Conservation (phyloP, 2,888 invertebrate species). For the Ophioninae sp. region DNA sequence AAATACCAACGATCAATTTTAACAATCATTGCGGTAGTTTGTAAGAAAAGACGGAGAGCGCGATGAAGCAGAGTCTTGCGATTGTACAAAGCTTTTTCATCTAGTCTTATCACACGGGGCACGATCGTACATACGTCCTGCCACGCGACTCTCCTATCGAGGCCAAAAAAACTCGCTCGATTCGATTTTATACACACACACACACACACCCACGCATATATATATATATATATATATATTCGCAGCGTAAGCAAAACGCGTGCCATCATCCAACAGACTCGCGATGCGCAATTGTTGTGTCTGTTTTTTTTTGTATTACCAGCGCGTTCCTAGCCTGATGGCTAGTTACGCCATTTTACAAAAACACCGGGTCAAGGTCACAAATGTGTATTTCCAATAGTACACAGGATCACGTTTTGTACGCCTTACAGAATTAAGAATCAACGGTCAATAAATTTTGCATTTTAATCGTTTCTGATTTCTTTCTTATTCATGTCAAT, state of each 20-base stretch:
- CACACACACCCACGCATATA: too few relatives aligned
- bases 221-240: background rate
- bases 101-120: slow-evolving; percentile 11
- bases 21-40: background rate
- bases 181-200: background rate
- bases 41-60: background rate
- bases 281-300: background rate
- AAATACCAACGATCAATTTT: background rate
- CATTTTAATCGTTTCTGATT: background rate
- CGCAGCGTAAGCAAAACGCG: background rate
- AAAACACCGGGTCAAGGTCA: background rate
- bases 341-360: background rate
- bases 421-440: background rate
- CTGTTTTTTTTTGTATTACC: too few relatives aligned
- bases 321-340: background rate
- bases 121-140: background rate
- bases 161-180: background rate
- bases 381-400: background rate
- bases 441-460: background rate
- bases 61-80: background rate
- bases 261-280: background rate
- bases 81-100: slow-evolving; percentile 28
- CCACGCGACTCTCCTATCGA: background rate
- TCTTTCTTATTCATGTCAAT: background rate
- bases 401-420: background rate